phyloP scores from a whole-genome alignment of 30 jellyfish, hydroid and myxozoan genomes.

The Hydractinia echinata region DNA sequence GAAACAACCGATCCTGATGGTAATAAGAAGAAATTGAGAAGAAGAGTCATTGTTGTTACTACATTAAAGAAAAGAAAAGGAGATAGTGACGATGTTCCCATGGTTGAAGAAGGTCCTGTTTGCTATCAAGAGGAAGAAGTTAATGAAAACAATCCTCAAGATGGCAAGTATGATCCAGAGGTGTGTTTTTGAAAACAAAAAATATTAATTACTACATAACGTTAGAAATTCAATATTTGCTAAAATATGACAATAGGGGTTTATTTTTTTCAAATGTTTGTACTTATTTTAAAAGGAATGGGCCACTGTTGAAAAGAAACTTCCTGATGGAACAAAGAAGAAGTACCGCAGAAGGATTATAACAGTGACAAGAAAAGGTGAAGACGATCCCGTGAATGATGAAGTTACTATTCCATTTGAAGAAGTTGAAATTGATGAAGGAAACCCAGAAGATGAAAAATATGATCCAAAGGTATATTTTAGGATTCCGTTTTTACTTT shows the following conservation, averaged over 20 bases:
- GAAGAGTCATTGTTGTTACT: slow-evolving; percentile 1
- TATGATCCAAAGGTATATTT: slow-evolving; percentile 4
- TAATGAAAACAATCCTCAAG: neutral
- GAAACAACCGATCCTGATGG: slow-evolving; percentile 56
- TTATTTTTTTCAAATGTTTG: neutral
- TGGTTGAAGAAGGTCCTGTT: slow-evolving; percentile 6
- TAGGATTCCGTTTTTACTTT: neutral
- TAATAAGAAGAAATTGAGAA: slow-evolving; percentile 34
- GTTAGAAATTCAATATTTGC: too few relatives aligned
- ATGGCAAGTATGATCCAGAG: neutral
- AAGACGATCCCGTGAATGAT: neutral
- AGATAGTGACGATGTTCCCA: neutral
- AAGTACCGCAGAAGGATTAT: too few relatives aligned
- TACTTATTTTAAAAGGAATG: slow-evolving; percentile 47
- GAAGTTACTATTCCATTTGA: slow-evolving; percentile 20
- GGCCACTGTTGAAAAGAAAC: slow-evolving; percentile 50
- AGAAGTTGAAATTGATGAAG: slow-evolving; percentile 29
- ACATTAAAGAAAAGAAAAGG: neutral
- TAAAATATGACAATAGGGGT: too few relatives aligned
- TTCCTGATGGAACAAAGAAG: neutral
- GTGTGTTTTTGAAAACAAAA: neutral
- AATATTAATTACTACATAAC: too few relatives aligned
- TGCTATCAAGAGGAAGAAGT: neutral
- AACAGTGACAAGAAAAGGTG: slow-evolving; percentile 1
- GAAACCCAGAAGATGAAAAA: slow-evolving; percentile 28